These are phyloP conservation scores for Magallana gigas DNA, from an alignment of 1,140 invertebrate genomes.

Conservation along the genomic window DNA sequence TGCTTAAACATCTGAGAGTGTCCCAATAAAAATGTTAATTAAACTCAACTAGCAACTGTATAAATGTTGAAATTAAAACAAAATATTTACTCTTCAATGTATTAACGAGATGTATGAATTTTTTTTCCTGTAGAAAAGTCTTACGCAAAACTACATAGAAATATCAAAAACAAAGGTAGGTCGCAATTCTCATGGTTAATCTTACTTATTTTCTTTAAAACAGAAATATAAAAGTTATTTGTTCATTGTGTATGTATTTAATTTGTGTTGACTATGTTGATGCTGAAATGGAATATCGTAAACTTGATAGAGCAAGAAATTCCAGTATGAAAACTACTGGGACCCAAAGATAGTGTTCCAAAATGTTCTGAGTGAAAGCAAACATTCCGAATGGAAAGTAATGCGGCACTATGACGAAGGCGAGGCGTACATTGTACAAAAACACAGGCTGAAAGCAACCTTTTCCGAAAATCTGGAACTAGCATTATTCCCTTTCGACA, in stretches of 20 bases:
- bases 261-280: no score
- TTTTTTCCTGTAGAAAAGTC: background rate
- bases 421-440: constrained; percentile 70
- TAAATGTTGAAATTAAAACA: no score
- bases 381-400: constrained; percentile 68
- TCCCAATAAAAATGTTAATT: no score
- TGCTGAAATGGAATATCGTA: no score
- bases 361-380: constrained; percentile 70
- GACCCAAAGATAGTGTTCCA: constrained; percentile 72
- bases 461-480: constrained; percentile 75
- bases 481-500: constrained; percentile 68
- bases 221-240: no score
- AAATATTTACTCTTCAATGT: no score
- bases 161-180: background rate
- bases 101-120: no score
- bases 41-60: no score
- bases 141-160: constrained; percentile 13
- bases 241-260: no score
- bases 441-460: constrained; percentile 70
- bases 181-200: background rate
- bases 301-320: background rate
- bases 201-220: no score
- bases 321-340: constrained; percentile 58
- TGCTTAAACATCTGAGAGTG: no score
- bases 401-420: constrained; percentile 50